Evolutionary conservation across 2,888 invertebrate species (phyloP), one percentile per base, ranked within the genome.

Genomic region (Onthophagus sagittarius): DNA sequence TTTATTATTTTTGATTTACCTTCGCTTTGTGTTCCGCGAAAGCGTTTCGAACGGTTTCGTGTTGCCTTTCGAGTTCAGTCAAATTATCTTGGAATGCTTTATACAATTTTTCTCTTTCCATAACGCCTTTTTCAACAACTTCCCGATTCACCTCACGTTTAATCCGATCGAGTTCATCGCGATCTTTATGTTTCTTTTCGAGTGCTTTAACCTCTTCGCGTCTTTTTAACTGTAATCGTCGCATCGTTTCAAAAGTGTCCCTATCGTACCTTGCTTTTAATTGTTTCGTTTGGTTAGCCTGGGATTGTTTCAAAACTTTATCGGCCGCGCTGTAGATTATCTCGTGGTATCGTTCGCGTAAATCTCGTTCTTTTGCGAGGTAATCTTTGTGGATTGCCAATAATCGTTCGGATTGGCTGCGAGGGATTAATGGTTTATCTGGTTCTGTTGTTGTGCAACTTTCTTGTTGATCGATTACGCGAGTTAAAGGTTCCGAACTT

Each of bases 61-160:
- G 96, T 77, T 92, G 89, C 75, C 91, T 90, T 82, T 92, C 92
- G 62, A 96, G 86, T 77, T 93, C 92, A 79, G 92, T 91, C 78
- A 90, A 90, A 74, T 92, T 91, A 80, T 90, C 90, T 79, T 95
- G 93, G 83, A 92, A 94, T 76, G 92, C 88, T 82, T 92, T 90
- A 78, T 92, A 92, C 80, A 96, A 88, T 73, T 93, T 90, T 77
- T 94, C 93, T 74, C 97, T 90, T 85, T 97, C 97, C 76, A 93
- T 92, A 70, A 97, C 97, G 63, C 96, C 97, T 76, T 94, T 92
- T 80, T 94, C 94, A 77, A 98, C 96, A 5, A 96, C 92, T 80
- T 92, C 89, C 75, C 89, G 90, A 69, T 90, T 90, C 2, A 96
- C 95, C 88, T 97, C 93, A 82, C 96, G 87, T 84, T 95, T 96